Conservation (phyloP, 2,797 vertebrate species). For the Mormyrus hasselquistii region DNA sequence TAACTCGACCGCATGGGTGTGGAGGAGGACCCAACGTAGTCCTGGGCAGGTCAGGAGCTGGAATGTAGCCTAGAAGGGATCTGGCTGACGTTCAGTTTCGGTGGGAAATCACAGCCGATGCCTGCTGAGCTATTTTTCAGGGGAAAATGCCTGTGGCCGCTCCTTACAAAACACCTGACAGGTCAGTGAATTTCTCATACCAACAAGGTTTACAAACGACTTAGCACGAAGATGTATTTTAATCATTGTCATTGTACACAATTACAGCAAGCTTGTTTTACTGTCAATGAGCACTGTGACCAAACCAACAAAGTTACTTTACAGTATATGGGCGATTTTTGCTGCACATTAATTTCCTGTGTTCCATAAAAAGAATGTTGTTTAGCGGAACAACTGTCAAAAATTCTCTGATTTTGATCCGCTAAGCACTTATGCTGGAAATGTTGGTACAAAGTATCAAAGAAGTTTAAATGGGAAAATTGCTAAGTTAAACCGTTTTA, state of each 20-base stretch:
- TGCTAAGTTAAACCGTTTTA: not conserved
- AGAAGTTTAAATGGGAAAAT: not conserved
- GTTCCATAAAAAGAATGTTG: not conserved
- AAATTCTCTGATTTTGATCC: not conserved
- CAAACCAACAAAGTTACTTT: not conserved
- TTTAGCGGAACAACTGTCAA: not conserved
- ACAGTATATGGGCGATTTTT: not conserved
- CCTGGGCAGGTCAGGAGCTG: not conserved
- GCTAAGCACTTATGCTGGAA: not conserved
- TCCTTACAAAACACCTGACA: not conserved
- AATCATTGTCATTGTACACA: not conserved
- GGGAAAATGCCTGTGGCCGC: not conserved
- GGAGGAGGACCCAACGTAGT: not conserved
- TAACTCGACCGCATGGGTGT: conserved; percentile 7
- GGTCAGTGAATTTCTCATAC: not conserved
- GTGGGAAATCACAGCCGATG: not conserved
- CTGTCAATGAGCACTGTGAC: not conserved
- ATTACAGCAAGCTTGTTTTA: not conserved
- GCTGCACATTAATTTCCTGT: not conserved
- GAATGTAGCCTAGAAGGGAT: conserved; percentile 14
- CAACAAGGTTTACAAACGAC: not conserved
- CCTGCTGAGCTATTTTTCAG: not conserved
- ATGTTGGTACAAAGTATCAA: not conserved
- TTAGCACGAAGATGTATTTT: not conserved
- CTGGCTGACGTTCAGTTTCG: not conserved